Base-by-base conservation (phyloP, 2,797 vertebrate species). In the Chiloscyllium punctatum region DNA sequence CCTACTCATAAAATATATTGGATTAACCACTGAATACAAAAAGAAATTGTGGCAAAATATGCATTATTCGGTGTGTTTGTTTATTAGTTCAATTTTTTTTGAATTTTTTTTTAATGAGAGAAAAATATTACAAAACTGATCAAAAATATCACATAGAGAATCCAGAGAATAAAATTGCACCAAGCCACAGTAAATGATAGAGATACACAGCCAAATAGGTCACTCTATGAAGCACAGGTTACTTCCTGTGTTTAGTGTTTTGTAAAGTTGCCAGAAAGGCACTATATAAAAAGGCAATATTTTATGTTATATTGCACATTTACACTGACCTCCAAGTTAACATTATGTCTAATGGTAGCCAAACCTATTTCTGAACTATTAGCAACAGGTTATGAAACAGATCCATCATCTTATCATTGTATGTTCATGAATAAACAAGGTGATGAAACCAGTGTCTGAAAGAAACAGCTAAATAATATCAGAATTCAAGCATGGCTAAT, bases 381-480 rank as follows among this genome's bases (percentile, higher is more conserved):
- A 92, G n/a, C 18, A 69, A 92, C 42, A 37, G 18, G n/a, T 62
- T 42, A 42, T 92, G 66, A 42, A 68, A 92, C 90, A 68, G 90
- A 92, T 69, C 90, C 90, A 92, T 42, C 90, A 92, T n/a, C 66
- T 69, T 42, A n/a, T 92, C 90, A 92, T 90, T 42, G 9, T 11
- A 42, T 92, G 23, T 69, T 69, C 69, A 42, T 69, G 66, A 42
- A 92, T 69, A 69, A 37, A 68, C 90, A 92, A 92, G 21, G 42
- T 69, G 25, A 92, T 21, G 90, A n/a, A 92, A 92, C 21, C n/a
- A 68, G 90, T 16, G 66, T 69, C 62, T 92, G 90, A 37, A 69
- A 68, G 37, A 92, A 69, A 69, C 66, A n/a, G n/a, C 33, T 77
- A 2, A 77, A 92, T 68, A 42, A 37, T 69, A 68, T 42, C 90